Conservation (phyloP, 2,888 invertebrate species). For the Plagodis dolabraria region DNA sequence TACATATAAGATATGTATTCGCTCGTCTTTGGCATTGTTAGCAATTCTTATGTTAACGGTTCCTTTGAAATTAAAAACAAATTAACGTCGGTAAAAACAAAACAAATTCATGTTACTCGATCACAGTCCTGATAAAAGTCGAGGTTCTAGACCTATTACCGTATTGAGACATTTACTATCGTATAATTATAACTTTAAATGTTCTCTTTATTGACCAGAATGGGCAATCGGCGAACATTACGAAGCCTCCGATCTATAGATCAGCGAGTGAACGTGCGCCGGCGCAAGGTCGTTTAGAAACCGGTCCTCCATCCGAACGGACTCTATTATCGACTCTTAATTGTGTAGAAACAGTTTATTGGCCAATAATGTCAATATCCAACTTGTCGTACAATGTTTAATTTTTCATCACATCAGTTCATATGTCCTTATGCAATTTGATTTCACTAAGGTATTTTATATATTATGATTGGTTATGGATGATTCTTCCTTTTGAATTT, state of each 20-base stretch:
- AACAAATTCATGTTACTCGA: no score
- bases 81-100: no score
- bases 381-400: slow-evolving; percentile 32
- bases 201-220: slow-evolving; percentile 34
- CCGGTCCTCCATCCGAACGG: slow-evolving; percentile 57
- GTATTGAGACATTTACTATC: slow-evolving; percentile 14
- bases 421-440: neutral
- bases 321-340: slow-evolving; percentile 30
- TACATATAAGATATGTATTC: no score
- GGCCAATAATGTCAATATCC: slow-evolving; percentile 49
- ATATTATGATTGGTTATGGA: neutral
- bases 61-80: no score
- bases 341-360: slow-evolving; percentile 39
- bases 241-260: slow-evolving; percentile 61
- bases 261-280: slow-evolving; percentile 74
- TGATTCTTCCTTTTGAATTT: neutral
- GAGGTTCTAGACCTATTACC: neutral
- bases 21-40: no score
- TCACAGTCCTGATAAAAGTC: neutral
- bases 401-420: slow-evolving; percentile 22
- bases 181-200: slow-evolving; percentile 29
- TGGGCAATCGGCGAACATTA: slow-evolving; percentile 49
- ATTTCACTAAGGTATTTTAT: no score
- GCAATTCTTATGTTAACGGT: no score
- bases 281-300: slow-evolving; percentile 74